A percentile compares a stretch with the other conserved stretches of the same genome.
phyloP scores from a whole-genome alignment of 2,888 invertebrate species.

The Harpagoxenus sublaevis region DNA sequence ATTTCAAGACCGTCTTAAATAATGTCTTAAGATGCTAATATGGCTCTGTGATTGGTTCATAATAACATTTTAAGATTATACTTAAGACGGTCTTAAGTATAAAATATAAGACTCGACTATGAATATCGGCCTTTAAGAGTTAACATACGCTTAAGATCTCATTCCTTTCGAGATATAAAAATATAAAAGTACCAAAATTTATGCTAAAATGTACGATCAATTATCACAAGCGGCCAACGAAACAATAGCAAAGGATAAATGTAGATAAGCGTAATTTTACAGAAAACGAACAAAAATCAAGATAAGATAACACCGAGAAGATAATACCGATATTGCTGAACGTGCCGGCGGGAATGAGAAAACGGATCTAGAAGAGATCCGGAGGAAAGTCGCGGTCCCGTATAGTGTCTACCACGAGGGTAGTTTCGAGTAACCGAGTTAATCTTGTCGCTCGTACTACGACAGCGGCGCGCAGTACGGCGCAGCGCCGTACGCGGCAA shows the following conservation, averaged over 20 bases:
- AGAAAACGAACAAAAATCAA: not conserved
- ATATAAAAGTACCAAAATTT: not conserved
- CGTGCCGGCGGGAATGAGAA: constrained; percentile 18
- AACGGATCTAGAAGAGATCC: constrained; percentile 47
- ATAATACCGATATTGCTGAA: constrained; percentile 5
- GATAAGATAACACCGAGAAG: not conserved
- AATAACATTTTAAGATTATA: too few species aligned
- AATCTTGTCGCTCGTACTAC: constrained; percentile 57
- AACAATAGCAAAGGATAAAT: not conserved
- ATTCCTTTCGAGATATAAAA: constrained; percentile 2
- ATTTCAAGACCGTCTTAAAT: too few species aligned
- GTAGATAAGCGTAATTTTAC: not conserved
- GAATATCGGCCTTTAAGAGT: too few species aligned
- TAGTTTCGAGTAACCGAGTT: constrained; percentile 58
- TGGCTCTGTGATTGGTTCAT: too few species aligned
- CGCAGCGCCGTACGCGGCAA: constrained; percentile 62
- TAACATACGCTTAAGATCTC: not conserved
- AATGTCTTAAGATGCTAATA: too few species aligned
- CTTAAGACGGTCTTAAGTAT: too few species aligned
- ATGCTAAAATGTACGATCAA: not conserved
- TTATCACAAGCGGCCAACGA: not conserved
- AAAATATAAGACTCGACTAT: too few species aligned
- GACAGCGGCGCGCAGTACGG: constrained; percentile 36
- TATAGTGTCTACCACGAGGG: constrained; percentile 38
- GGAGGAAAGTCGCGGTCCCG: constrained; percentile 49